phyloP scores from a whole-genome alignment of 2,888 invertebrate species.

The Schizaphis graminum region DNA sequence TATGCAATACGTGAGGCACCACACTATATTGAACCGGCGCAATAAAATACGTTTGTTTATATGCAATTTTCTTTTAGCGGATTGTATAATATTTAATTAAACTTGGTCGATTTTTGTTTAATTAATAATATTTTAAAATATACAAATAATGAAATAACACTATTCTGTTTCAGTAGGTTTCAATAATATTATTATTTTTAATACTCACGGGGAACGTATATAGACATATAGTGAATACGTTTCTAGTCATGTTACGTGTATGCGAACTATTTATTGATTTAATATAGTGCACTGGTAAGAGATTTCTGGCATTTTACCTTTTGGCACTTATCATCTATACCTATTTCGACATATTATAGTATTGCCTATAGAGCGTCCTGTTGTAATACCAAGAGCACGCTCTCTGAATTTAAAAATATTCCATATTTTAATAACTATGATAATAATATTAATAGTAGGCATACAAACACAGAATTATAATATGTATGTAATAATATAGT shows the following conservation, averaged over 20 bases:
- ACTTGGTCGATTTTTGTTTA: background rate
- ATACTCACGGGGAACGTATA: background rate
- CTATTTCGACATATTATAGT: too few species aligned
- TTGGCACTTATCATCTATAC: background rate
- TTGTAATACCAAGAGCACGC: background rate
- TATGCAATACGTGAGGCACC: background rate
- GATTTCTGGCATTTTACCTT: background rate
- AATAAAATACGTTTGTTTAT: background rate
- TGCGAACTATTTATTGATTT: background rate
- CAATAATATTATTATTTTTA: background rate
- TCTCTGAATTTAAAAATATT: background rate
- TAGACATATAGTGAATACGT: background rate
- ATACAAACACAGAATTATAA: background rate
- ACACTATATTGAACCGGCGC: background rate
- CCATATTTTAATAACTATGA: background rate
- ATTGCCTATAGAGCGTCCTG: background rate
- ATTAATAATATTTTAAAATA: background rate
- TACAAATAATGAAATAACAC: background rate
- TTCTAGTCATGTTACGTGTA: background rate
- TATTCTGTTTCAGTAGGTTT: background rate
- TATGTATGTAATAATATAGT: background rate
- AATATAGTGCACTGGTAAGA: background rate
- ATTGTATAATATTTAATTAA: background rate
- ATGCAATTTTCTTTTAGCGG: background rate
- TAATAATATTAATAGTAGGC: background rate